Base-by-base conservation (phyloP, 2,113 vertebrate genomes). In the Aphyosemion australe region DNA sequence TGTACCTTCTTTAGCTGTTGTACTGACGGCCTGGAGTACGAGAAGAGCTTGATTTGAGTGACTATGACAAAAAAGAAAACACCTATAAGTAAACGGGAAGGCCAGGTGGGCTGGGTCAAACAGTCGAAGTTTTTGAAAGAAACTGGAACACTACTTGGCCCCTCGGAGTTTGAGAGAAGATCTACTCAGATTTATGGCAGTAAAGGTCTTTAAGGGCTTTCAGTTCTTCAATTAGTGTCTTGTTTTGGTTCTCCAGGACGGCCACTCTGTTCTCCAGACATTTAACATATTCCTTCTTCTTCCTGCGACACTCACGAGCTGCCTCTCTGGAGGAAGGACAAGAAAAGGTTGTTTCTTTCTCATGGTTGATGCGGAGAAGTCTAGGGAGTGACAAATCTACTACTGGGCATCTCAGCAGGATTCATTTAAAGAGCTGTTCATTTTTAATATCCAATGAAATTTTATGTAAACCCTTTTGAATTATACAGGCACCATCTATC, bases 121-220 rank as follows among this genome's bases (percentile, higher is more conserved):
- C 72, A 64, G 77, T 79, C 81, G 53, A 71, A 76, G 83, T 68
- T 58, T 78, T 74, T 70, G 60, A 82, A 70, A 45, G 51, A 65
- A 77, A 63, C 18, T 42, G 58, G 73, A 70, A 61, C 46, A 70
- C 72, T 74, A 81, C 80, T 77, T 59, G 50, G 65, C 58, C 76
- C 59, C 55, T 56, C 12, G 4, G 21, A 10, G 58, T 51, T 76
- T 26, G 48, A 46, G 19, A 47, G 26, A 15, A 41, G 46, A 46
- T 39, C 93, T 96, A 99, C 91, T 99, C 97, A 65, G 97, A 97
- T 92, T 99, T 99, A 93, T 99, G 96, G 92, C 97, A 98, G 90
- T 99, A 99, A 83, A 99, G 95, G 94, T 99, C 97, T 90, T 99
- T 99, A 88, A 99, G 97, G 84, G 97, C 96, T 95, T 99, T 99